Percentiles rank a stretch among this genome's conserved stretches.
Conservation (phyloP, 2,888 invertebrate species). For the Sycophila texana region DNA sequence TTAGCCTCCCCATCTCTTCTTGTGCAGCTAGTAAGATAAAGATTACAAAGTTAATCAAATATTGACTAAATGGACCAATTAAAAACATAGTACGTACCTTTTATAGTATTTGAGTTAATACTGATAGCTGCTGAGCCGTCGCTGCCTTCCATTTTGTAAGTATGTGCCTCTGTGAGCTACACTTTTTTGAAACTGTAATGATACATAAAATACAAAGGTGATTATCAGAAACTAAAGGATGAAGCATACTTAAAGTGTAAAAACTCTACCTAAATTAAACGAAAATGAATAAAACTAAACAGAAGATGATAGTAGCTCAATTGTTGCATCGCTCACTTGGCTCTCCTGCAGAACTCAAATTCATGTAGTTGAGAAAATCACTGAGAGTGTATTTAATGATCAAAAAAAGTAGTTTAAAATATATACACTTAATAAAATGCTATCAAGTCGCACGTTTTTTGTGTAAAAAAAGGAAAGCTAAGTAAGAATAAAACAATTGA, state of each 20-base stretch:
- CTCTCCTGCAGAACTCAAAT: neutral
- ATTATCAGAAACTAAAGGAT: neutral
- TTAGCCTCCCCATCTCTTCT: constrained; percentile 85
- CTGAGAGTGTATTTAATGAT: too few species aligned
- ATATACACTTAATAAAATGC: too few species aligned
- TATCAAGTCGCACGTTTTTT: neutral
- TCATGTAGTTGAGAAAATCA: too few species aligned
- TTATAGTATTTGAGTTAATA: constrained; percentile 70
- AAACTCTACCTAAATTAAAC: constrained; percentile 40
- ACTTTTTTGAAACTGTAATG: constrained; percentile 39
- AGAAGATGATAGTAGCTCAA: constrained; percentile 23
- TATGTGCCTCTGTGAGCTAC: constrained; percentile 13
- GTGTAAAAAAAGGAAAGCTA: neutral
- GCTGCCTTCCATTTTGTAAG: constrained; percentile 71
- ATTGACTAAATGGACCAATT: neutral
- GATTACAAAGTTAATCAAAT: too few species aligned
- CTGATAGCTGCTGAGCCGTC: constrained; percentile 72
- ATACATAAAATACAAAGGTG: neutral
- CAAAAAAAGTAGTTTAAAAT: too few species aligned
- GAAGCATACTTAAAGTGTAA: neutral
- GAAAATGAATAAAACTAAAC: constrained; percentile 18
- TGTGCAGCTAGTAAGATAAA: constrained; percentile 80
- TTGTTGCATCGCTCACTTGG: constrained; percentile 45
- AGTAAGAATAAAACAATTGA: constrained; percentile 33
- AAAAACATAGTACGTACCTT: constrained; percentile 65